Base-by-base conservation (phyloP, 1,140 invertebrate species). In the Drosophila pseudoananassae region DNA sequence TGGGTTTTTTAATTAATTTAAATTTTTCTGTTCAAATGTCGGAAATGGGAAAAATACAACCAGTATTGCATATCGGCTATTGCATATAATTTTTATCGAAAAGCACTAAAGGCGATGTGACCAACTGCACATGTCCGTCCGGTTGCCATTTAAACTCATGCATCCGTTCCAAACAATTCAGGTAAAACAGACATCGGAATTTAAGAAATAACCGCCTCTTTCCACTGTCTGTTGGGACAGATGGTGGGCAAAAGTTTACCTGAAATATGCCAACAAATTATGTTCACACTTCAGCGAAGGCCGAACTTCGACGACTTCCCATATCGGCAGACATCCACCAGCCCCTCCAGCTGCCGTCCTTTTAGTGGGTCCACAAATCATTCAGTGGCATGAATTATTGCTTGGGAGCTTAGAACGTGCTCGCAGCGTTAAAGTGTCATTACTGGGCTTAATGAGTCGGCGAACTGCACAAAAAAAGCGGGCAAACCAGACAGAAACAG, bases 401-500 rank as follows among this genome's bases (percentile, higher is more conserved):
- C 71, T 47, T 52, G 56, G 61, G 59, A 68, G 65, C 83, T 83
- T 76, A 88, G 83, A 76, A 87, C 83, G 83, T 87, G 83, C 83
- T 88, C 63, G 36, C 78, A 78, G 75, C 76, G 83, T 81, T 88
- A 87, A 87, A 87, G 83, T 87, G 83, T 88, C 83, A 88, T 88
- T 88, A 87, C 75, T 61, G 78, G 59, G 76, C 83, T 79, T 83
- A 88, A 87, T 87, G 83, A 87, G 83, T 88, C 78, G 71, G 69
- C 69, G 36, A 58, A 56, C 66, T 63, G 74, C 74, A 63, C n/a
- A 52, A 74, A 63, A 64, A 46, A 23, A 17, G 12, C 33, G 33
- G 33, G 1, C 0, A 46, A 46, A 29, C 6, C 46, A 45, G 58
- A 45, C 64, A 46, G 29, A 38, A 31, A 15, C 50, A 68, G 49